Evolutionary conservation across 2,888 invertebrate species (phyloP).

Genomic region (Punctoribates punctum): DNA sequence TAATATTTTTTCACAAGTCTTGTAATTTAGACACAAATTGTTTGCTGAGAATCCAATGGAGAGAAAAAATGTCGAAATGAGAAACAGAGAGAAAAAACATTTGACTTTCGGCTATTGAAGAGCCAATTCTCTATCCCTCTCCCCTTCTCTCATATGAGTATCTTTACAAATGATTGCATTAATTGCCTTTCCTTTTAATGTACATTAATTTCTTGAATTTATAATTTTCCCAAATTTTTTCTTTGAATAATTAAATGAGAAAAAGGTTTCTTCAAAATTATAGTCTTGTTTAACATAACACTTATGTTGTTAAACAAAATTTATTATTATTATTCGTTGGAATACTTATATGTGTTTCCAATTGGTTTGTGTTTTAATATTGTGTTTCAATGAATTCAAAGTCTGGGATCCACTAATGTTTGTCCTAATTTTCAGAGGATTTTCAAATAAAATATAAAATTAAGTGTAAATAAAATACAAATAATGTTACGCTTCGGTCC

Average conservation of each 20-base stretch:
- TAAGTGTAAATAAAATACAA: constrained; percentile 11
- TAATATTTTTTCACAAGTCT: not conserved
- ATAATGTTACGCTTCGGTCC: constrained; percentile 11
- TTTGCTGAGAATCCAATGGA: not conserved
- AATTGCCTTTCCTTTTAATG: not conserved
- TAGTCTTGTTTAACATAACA: not conserved
- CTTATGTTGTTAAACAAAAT: not conserved
- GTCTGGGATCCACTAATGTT: not conserved
- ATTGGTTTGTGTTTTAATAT: not conserved
- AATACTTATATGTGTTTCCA: not conserved
- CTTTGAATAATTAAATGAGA: not conserved
- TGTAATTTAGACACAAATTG: not conserved
- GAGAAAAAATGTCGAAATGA: not conserved
- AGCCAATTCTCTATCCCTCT: not conserved
- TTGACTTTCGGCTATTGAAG: not conserved
- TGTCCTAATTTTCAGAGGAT: not conserved
- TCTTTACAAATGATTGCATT: not conserved
- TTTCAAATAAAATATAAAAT: not conserved
- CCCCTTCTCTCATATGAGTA: not conserved
- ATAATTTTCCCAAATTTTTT: not conserved
- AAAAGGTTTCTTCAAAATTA: not conserved
- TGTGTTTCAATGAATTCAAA: not conserved
- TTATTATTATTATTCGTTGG: not conserved
- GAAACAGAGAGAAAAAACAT: not conserved
- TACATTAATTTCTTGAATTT: not conserved